Evolutionary conservation across 2,888 invertebrate genomes (phyloP), one percentile per base, ranked within the genome.

Genomic region (Nomada fucata): DNA sequence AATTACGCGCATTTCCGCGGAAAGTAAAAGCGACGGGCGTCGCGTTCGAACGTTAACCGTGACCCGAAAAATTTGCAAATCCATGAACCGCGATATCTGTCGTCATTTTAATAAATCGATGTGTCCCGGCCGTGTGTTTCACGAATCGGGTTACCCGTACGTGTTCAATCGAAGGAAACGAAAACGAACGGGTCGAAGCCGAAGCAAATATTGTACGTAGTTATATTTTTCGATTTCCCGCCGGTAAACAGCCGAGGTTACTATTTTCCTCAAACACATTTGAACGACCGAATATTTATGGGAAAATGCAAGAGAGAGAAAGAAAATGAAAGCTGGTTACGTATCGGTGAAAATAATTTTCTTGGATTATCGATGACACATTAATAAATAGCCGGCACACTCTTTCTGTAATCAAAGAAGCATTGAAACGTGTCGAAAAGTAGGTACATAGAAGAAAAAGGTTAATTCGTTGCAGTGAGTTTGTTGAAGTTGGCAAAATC

Each of bases 41-140:
- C 42, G 64, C 53, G 29, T 79, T 79, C 71, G 26, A 73, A 73
- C 63, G 44, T 81, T 65, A 81, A 81, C 80, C 73, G 80, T 70
- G 73, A 81, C 80, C 73, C 44, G 53, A 60, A 69, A 81, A 79
- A 80, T 80, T 68, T 68, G 63, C 68, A 72, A 80, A 63, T 68
- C 63, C 15, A 68, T 64, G 15, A 20, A 18, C 50, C 3, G 50
- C 13, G 36, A 57, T 57, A 20, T 65, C 55, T 29, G 26, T 67
- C 68, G 57, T 26, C 26, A 13, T 69, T 69, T 57, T n/a, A 57
- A 69, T 9, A 0, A 9, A 18, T 18, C 18, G 23, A 42, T 23
- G 29, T 52, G 69, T 50, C 15, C 0, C 18, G 52, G 0, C 13
- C 52, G 74, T 5, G 74, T 5, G 7, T 52, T 60, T 36, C 26